A percentile compares a stretch with the other conserved stretches of the same genome.
Conservation (phyloP, 2,797 vertebrate genomes). For the Lepus townsendii region DNA sequence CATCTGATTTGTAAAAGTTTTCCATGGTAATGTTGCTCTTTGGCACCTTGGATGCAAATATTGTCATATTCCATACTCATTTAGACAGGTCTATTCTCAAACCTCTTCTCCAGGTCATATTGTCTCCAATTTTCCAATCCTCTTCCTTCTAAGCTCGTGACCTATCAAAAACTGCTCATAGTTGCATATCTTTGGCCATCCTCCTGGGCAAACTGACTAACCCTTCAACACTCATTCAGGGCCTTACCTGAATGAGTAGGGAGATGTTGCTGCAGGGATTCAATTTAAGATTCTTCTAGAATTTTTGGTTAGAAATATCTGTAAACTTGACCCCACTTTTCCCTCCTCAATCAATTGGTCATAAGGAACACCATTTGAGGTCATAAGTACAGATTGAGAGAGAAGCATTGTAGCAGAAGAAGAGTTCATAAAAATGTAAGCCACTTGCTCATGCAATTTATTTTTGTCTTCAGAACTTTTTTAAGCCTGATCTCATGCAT, state of each 20-base stretch:
- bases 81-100: conserved; percentile 15
- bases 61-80: background rate
- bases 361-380: background rate
- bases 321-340: background rate
- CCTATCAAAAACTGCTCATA: background rate
- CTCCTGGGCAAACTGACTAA: conserved; percentile 28
- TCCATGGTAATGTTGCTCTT: background rate
- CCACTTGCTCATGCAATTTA: background rate
- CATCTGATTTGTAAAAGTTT: background rate
- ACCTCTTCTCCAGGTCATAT: background rate
- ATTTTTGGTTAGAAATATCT: conserved; percentile 32
- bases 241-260: background rate
- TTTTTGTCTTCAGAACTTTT: conserved; percentile 17
- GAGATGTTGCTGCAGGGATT: background rate
- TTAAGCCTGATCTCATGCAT: background rate
- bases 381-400: background rate
- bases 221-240: background rate
- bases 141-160: conserved; percentile 41
- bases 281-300: background rate
- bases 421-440: background rate
- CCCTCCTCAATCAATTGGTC: background rate
- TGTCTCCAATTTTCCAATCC: conserved; percentile 1
- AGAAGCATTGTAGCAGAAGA: background rate
- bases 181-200: background rate
- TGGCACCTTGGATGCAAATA: background rate